These are phyloP conservation scores for Phalacrocorax brasilianus DNA, from an alignment of 2,113 vertebrate species.

Conservation along the genomic window DNA sequence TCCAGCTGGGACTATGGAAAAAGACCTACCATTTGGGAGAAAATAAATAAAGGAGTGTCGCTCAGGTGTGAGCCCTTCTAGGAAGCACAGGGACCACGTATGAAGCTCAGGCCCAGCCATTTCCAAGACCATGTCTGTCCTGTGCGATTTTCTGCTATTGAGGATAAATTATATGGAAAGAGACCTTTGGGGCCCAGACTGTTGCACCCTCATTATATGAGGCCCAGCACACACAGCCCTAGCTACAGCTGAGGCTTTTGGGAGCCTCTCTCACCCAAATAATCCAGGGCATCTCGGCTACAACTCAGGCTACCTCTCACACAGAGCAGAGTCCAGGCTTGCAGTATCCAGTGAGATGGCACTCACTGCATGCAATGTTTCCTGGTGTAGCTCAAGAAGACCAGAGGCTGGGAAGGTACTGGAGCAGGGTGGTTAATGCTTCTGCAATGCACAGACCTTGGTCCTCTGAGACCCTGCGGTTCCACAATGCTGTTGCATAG, in stretches of 20 bases:
- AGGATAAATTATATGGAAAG: background rate
- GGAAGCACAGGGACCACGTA: background rate
- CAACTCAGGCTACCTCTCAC: background rate
- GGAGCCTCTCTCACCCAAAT: background rate
- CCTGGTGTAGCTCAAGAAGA: background rate
- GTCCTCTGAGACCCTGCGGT: background rate
- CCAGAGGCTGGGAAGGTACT: background rate
- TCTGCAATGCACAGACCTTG: background rate
- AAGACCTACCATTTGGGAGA: background rate
- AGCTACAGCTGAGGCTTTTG: background rate
- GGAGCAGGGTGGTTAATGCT: background rate
- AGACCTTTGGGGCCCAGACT: background rate
- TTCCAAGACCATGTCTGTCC: background rate
- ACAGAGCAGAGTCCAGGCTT: background rate
- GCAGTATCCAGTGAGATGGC: rapidly evolving
- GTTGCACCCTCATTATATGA: background rate
- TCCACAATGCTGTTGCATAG: background rate
- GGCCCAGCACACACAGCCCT: background rate
- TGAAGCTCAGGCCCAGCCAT: background rate
- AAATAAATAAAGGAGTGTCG: background rate
- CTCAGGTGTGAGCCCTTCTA: background rate
- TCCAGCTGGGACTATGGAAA: background rate
- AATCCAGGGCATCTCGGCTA: background rate
- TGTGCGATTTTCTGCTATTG: background rate
- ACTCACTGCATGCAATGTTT: background rate